phyloP scores from a whole-genome alignment of 2,113 vertebrate species.

The Corydoras maculifer region DNA sequence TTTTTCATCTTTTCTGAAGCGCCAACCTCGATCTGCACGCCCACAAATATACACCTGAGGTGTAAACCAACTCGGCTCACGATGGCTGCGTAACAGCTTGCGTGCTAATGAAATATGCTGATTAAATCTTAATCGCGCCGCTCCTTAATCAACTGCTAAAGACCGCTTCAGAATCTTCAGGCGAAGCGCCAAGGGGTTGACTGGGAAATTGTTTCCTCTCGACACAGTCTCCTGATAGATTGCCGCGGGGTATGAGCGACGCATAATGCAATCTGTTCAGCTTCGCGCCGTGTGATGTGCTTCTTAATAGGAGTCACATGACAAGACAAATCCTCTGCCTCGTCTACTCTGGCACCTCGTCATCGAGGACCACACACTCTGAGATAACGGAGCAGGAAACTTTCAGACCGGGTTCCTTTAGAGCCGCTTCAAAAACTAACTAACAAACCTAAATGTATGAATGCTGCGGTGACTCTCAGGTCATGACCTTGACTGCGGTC shows the following conservation, averaged over 20 bases:
- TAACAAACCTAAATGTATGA: too few relatives aligned
- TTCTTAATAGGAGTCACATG: neutral
- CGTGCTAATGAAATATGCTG: conserved; percentile 33
- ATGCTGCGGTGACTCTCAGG: too few relatives aligned
- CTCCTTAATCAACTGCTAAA: conserved; percentile 38
- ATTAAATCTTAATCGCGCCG: conserved; percentile 37
- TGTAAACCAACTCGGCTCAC: neutral
- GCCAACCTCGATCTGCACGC: conserved; percentile 5
- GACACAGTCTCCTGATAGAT: conserved; percentile 26
- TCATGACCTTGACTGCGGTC: too few relatives aligned
- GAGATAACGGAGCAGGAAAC: too few relatives aligned
- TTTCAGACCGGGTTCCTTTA: too few relatives aligned
- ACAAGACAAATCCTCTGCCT: conserved; percentile 5
- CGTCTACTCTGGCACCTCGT: neutral
- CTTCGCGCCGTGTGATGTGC: conserved; percentile 3
- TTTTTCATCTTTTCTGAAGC: conserved; percentile 24
- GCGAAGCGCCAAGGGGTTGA: neutral
- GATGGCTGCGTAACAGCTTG: conserved; percentile 30
- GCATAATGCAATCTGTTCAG: conserved; percentile 31
- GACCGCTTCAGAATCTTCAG: conserved; percentile 24
- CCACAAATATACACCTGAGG: conserved; percentile 27
- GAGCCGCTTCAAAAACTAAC: too few relatives aligned
- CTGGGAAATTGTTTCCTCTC: conserved; percentile 26
- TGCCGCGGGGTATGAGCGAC: conserved; percentile 1
- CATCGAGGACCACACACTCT: neutral